Evolutionary conservation across 2,113 vertebrate genomes (phyloP), one percentile per base, ranked within the genome.

Genomic region (Xenopus borealis): DNA sequence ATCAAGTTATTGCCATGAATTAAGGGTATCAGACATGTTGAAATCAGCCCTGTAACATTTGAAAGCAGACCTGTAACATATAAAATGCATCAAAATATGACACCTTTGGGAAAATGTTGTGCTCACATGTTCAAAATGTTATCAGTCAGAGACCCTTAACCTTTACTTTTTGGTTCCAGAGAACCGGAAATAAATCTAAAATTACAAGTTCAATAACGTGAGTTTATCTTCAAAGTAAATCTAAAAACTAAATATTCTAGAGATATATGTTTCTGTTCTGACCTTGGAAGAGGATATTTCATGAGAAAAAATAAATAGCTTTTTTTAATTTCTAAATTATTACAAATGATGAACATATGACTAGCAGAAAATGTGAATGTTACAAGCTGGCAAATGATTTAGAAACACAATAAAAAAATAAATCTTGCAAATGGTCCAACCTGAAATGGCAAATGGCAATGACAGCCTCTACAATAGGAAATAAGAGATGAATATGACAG

Each of bases 1-100:
- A 2, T 77, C 85, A 72, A 89, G 63, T 3, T 94, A 90, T 76
- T 94, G 90, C 95, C 96, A 98, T 12, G 90, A 91, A 44, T 92
- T 85, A 18, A 98, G 79, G 70, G 85, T 83, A 19, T 91, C 88
- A 63, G 87, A 64, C 74, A 84, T 85, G 69, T 89, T 86, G 78
- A 93, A 93, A 82, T 96, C 93, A 79, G 87, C 85, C 85, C 97
- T 98, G 80, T 8, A 78, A 80, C 47, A 80, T 68, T 89, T 92
- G 74, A 93, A 93, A 82, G 96, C 93, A 79, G 87, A 85, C 85
- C 97, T 98, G 80, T 8, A 78, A 80, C 47, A 80, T 55, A 83
- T 52, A 78, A 80, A 76, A 76, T 76, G 59, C 30, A 69, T 63
- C 47, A 76, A 69, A 69, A 76, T 76, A 76, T 76, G 66, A 76